Evolutionary conservation across 2,888 invertebrate genomes (phyloP), one percentile per base, ranked within the genome.

Genomic region (Mimachlamys varia): DNA sequence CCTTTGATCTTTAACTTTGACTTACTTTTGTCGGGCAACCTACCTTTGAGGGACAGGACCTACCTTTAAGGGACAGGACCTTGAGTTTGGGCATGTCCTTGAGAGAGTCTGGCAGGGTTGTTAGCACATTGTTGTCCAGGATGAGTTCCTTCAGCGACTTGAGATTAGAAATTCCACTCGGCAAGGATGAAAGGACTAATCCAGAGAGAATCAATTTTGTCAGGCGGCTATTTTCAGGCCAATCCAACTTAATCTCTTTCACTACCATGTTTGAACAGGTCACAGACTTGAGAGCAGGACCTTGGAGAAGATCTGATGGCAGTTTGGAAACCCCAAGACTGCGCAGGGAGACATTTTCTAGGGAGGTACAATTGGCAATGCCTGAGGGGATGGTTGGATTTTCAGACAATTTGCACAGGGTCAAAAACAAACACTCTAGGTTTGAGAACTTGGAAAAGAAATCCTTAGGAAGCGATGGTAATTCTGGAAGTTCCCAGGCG

Each of bases 91-190:
- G 92, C 87, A 96, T 92, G 5, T 93, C 89, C 27, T 88, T 90
- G 17, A 96, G 92, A 87, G 93, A 92, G 44, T 94, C 94, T 44
- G 96, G 96, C 33, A 96, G 91, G 53, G 90, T 90, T 38, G 92
- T 93, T 38, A 96, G 92, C 4, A 94, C 94, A 90, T 96, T 96
- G 92, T 94, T 93, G 89, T 94, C 93, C 44, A 96, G 90, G 88
- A 93, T 92, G 12, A 96, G 92, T 15, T 92, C 88, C 33, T 92
- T 88, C 38, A 96, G 92, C 27, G 93, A 92, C 12, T 90, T 76
- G n/a, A 95, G 92, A 22, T 91, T 89, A 37, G 95, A 92, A 17
- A 96, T 90, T 58, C 94, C 93, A 2, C 91, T 89, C 3, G 96
- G 96, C 5, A 96, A 44, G 12, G 91, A 91, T 13, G 91, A 91